A percentile compares a stretch with the other conserved stretches of the same genome.
phyloP scores from a whole-genome alignment of 1,140 invertebrate species.

The Trachymyrmex septentrionalis region DNA sequence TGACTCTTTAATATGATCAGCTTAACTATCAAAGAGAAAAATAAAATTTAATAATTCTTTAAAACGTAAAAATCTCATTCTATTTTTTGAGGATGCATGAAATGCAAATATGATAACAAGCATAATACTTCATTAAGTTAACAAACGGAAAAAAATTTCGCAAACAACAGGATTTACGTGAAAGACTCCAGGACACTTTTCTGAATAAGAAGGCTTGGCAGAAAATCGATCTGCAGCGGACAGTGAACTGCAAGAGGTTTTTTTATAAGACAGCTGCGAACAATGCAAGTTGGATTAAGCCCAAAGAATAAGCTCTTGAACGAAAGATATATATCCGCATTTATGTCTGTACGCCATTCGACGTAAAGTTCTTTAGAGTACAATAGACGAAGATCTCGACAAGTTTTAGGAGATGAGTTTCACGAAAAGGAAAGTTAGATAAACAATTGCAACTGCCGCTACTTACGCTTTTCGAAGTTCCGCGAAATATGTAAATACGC shows the following conservation, averaged over 20 bases:
- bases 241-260: slow-evolving; percentile 50
- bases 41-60: too few species aligned
- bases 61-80: too few species aligned
- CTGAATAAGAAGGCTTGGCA: slow-evolving; percentile 16
- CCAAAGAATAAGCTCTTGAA: slow-evolving; percentile 53
- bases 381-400: slow-evolving; percentile 33
- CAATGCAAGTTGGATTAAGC: slow-evolving; percentile 62
- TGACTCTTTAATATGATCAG: too few species aligned
- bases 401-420: slow-evolving; percentile 49
- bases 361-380: slow-evolving; percentile 48
- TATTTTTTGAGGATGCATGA: too few species aligned
- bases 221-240: slow-evolving; percentile 50
- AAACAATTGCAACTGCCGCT: slow-evolving; percentile 44
- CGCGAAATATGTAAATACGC: slow-evolving; percentile 46
- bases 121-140: neutral
- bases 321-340: slow-evolving; percentile 24
- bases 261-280: slow-evolving; percentile 35
- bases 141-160: slow-evolving; percentile 10
- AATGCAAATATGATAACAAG: too few species aligned
- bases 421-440: slow-evolving; percentile 44
- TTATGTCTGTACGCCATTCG: slow-evolving; percentile 34
- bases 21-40: too few species aligned
- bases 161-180: slow-evolving; percentile 38
- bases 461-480: slow-evolving; percentile 27
- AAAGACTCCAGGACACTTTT: neutral